A percentile compares a stretch with the other conserved stretches of the same genome.
Conservation (phyloP, 2,797 vertebrate species). For the Selene dorsalis region DNA sequence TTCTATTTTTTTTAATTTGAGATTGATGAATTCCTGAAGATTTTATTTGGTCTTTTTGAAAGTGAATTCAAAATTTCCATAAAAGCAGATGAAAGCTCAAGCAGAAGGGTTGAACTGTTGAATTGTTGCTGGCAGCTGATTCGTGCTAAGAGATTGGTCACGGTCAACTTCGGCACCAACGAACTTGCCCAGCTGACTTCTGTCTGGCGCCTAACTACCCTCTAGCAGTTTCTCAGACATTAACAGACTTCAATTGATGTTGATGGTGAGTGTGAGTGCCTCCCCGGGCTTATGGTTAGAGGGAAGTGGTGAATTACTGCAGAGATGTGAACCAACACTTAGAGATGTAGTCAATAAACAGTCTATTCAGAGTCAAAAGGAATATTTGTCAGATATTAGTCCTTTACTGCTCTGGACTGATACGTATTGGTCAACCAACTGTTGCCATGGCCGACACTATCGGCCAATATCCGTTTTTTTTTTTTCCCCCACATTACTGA, state of each 20-base stretch:
- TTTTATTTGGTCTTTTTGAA: background rate
- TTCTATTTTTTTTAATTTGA: background rate
- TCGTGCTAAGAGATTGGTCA: background rate
- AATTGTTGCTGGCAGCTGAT: conserved; percentile 1
- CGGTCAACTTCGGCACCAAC: background rate
- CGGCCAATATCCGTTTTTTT: no score
- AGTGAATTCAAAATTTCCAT: conserved; percentile 4
- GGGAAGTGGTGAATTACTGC: conserved; percentile 51
- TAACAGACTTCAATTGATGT: conserved; percentile 42
- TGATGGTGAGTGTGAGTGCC: conserved; percentile 35
- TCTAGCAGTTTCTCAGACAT: conserved; percentile 22
- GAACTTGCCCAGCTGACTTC: conserved; percentile 9
- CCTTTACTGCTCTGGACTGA: no score
- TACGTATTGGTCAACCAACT: no score
- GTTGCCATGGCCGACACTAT: no score
- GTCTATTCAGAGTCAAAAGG: no score
- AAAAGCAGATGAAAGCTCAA: conserved; percentile 20
- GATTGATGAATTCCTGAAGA: background rate
- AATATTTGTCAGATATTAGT: no score
- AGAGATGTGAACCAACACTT: conserved; percentile 45
- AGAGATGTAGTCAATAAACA: no score
- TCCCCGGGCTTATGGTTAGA: conserved; percentile 14
- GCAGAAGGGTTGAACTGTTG: conserved; percentile 10
- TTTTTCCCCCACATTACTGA: no score
- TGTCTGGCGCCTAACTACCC: conserved; percentile 8